A percentile compares a stretch with the other conserved stretches of the same genome.
Evolutionary conservation across 2,113 vertebrate species (phyloP).

Genomic region (Onychorhynchus coronatus): DNA sequence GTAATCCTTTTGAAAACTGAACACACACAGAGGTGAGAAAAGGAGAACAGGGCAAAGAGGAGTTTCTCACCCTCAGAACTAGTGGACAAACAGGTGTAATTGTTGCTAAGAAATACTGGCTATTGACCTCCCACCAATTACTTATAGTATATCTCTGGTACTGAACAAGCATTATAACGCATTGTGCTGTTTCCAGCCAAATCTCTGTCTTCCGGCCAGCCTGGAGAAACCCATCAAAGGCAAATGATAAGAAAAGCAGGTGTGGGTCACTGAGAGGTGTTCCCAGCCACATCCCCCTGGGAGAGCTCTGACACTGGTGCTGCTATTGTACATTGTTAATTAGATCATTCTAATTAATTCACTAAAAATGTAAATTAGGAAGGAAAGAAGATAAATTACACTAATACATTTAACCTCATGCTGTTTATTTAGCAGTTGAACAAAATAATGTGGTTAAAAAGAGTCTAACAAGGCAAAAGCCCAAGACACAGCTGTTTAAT

Average conservation of each 20-base stretch:
- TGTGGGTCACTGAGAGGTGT: constrained; percentile 9
- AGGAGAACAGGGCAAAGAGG: neutral
- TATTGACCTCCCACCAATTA: neutral
- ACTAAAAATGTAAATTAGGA: constrained; percentile 74
- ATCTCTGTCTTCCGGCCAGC: neutral
- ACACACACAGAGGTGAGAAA: neutral
- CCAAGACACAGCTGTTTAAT: constrained; percentile 65
- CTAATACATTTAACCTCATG: constrained; percentile 77
- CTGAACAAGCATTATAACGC: neutral
- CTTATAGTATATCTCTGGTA: neutral
- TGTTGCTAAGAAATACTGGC: neutral
- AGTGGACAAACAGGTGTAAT: neutral
- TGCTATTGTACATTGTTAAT: constrained; percentile 67
- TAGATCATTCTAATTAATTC: constrained; percentile 77
- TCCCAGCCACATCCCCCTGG: neutral
- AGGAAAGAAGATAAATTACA: constrained; percentile 76
- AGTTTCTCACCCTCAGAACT: neutral
- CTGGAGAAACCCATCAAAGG: neutral
- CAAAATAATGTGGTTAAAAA: constrained; percentile 73
- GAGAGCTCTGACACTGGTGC: constrained; percentile 44
- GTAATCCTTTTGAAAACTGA: neutral
- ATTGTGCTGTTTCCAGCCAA: neutral
- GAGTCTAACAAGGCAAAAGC: constrained; percentile 70
- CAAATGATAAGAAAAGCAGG: constrained; percentile 38
- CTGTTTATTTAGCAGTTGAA: constrained; percentile 75